These are phyloP conservation scores for Poicephalus meyeri DNA, from an alignment of 2,113 vertebrate species.

Conservation along the genomic window DNA sequence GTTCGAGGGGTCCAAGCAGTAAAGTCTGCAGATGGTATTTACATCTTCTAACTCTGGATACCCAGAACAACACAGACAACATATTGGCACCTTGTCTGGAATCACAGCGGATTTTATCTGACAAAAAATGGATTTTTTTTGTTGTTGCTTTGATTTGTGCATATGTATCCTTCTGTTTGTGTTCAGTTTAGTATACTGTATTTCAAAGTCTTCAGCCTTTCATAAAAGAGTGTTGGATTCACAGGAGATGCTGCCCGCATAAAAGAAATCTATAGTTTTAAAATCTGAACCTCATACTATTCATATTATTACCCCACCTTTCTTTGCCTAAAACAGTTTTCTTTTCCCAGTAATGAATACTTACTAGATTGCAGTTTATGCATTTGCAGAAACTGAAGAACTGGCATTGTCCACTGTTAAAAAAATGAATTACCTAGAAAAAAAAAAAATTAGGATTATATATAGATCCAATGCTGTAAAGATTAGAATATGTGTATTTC, in stretches of 20 bases:
- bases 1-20: background rate
- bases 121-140: background rate
- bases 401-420: background rate
- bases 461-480: background rate
- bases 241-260: background rate
- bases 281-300: background rate
- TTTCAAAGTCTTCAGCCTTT: background rate
- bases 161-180: background rate
- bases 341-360: background rate
- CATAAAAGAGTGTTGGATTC: background rate
- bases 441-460: background rate
- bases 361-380: background rate
- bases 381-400: background rate
- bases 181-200: background rate
- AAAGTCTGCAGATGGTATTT: background rate
- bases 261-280: background rate
- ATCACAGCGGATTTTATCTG: background rate
- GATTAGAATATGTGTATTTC: background rate
- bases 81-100: background rate
- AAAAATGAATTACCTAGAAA: background rate
- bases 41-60: background rate
- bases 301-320: background rate
- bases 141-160: background rate
- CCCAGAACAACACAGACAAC: background rate
- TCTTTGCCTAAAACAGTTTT: background rate